Evolutionary conservation across 1,140 invertebrate genomes (phyloP).

Genomic region (Colletes gigas): DNA sequence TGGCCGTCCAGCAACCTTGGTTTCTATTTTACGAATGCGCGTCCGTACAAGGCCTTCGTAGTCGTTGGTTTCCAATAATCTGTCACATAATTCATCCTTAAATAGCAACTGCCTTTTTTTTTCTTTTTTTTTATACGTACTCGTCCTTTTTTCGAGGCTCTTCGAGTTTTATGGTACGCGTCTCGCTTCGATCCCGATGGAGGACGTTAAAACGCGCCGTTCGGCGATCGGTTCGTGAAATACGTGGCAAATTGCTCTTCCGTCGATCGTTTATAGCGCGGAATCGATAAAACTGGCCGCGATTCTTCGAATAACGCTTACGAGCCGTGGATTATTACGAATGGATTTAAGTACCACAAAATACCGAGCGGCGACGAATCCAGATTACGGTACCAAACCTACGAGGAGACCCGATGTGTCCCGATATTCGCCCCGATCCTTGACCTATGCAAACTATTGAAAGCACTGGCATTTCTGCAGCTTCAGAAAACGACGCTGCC

Average conservation of each 20-base stretch:
- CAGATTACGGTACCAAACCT: neutral
- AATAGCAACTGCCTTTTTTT: neutral
- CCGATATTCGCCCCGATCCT: slow-evolving; percentile 22
- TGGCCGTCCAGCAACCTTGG: neutral
- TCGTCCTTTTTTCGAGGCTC: neutral
- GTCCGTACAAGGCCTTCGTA: no score
- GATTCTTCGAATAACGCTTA: neutral
- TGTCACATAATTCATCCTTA: neutral
- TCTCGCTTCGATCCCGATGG: neutral
- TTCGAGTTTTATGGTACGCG: no score
- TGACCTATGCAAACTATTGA: slow-evolving; percentile 42
- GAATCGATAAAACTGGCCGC: neutral
- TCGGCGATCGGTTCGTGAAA: neutral
- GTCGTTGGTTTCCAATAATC: slow-evolving; percentile 1
- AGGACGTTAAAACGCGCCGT: neutral
- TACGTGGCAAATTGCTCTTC: neutral
- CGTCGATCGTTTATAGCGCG: neutral
- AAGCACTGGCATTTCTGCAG: slow-evolving; percentile 46
- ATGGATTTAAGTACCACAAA: neutral
- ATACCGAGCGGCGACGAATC: neutral
- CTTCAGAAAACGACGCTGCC: slow-evolving; percentile 36
- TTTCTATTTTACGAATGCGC: neutral
- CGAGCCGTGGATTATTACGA: neutral
- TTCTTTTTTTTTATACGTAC: neutral
- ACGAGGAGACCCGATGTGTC: neutral